Conservation (phyloP, 1,140 invertebrate genomes). For the Marisa cornuarietis region DNA sequence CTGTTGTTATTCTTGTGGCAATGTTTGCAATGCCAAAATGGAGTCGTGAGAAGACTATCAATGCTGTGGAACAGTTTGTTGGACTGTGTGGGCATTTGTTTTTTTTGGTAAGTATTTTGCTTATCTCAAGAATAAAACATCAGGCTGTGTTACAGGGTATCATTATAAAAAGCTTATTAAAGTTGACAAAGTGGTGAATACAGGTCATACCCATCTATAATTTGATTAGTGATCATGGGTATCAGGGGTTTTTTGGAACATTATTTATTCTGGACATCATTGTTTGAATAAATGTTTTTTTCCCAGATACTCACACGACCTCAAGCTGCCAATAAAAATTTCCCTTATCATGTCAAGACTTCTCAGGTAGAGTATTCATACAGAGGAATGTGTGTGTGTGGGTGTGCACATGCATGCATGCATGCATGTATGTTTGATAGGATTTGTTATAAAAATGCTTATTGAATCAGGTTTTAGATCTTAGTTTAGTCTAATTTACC, state of each 20-base stretch:
- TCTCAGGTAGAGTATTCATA: slow-evolving; percentile 71
- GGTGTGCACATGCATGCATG: not conserved
- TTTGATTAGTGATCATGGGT: no score
- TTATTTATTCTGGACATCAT: not conserved
- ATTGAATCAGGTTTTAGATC: not conserved
- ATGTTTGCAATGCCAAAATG: slow-evolving; percentile 82
- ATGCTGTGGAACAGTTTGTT: slow-evolving; percentile 80
- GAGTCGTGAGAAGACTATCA: slow-evolving; percentile 89
- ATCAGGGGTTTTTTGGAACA: not conserved
- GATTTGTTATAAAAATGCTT: not conserved
- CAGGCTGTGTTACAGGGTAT: no score
- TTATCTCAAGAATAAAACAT: no score
- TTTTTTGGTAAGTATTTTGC: slow-evolving; percentile 75
- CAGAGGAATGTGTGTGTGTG: not conserved
- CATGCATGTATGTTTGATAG: not conserved
- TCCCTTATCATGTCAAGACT: slow-evolving; percentile 86
- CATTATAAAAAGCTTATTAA: no score
- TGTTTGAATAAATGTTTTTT: slow-evolving; percentile 14
- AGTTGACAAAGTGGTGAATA: not conserved
- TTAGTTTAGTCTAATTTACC: no score
- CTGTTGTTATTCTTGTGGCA: slow-evolving; percentile 78
- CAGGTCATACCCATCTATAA: not conserved
- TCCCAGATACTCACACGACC: slow-evolving; percentile 83
- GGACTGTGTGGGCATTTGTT: slow-evolving; percentile 81
- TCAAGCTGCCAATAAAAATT: slow-evolving; percentile 83